A percentile compares a stretch with the other conserved stretches of the same genome.
phyloP scores from a whole-genome alignment of 1,140 invertebrate genomes.

The Drosophila virilis region DNA sequence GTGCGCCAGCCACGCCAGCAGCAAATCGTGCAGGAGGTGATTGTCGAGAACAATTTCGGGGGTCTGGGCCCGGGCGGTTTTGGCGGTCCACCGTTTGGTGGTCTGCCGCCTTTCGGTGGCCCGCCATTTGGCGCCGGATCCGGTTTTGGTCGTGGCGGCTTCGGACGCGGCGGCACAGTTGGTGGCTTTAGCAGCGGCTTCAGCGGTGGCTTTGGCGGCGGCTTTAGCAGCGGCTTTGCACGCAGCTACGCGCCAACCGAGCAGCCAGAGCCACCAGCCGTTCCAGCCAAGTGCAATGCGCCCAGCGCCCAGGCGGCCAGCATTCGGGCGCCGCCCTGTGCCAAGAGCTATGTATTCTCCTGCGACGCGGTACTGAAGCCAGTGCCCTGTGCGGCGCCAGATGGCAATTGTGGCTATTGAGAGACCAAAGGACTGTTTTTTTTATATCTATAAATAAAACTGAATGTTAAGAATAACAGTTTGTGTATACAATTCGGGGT shows the following conservation, averaged over 20 bases:
- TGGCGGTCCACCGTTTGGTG: slow-evolving; percentile 30
- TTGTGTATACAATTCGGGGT: background rate
- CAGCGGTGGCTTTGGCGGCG: slow-evolving; percentile 12
- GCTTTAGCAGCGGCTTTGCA: background rate
- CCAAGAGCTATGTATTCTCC: slow-evolving; percentile 47
- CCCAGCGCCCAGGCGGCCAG: slow-evolving; percentile 28
- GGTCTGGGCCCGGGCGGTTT: slow-evolving; percentile 23
- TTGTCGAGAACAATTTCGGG: slow-evolving; percentile 43
- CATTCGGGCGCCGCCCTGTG: slow-evolving; percentile 40
- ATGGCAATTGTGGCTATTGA: slow-evolving; percentile 35
- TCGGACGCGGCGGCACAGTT: background rate
- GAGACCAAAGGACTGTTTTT: slow-evolving; percentile 46
- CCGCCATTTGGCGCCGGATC: slow-evolving; percentile 15
- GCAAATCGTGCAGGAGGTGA: slow-evolving; percentile 47
- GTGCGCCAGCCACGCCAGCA: slow-evolving; percentile 43
- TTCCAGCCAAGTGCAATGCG: background rate
- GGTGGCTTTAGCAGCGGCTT: slow-evolving; percentile 13
- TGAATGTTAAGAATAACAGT: background rate
- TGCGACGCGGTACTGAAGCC: slow-evolving; percentile 47
- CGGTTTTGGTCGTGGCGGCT: slow-evolving; percentile 4
- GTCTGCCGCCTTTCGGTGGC: background rate
- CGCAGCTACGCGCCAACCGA: slow-evolving; percentile 28
- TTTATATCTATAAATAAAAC: slow-evolving; percentile 31
- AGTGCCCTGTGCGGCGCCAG: slow-evolving; percentile 40
- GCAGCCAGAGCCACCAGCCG: background rate